phyloP scores from a whole-genome alignment of 2,113 vertebrate genomes.

The Mesocricetus auratus region DNA sequence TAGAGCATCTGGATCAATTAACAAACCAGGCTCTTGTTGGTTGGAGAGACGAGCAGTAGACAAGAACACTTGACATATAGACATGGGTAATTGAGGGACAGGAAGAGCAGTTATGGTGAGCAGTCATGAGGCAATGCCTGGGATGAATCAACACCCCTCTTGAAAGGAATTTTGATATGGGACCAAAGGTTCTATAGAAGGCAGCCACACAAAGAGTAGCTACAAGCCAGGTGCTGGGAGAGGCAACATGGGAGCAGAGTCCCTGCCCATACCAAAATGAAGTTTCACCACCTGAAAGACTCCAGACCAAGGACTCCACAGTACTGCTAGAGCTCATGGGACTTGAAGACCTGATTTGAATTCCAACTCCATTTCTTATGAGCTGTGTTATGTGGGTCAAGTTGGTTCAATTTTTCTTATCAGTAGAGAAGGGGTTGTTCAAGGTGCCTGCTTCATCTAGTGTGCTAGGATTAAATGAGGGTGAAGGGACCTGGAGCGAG shows the following conservation, averaged over 20 bases:
- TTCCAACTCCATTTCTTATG: neutral
- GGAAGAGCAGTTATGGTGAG: neutral
- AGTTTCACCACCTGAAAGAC: neutral
- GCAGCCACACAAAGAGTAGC: neutral
- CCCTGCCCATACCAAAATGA: neutral
- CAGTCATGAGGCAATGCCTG: neutral
- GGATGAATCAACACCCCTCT: neutral
- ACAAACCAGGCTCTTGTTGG: neutral
- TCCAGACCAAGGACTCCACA: neutral
- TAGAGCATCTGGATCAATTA: neutral
- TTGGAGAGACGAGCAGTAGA: neutral
- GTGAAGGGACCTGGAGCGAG: slow-evolving; percentile 9
- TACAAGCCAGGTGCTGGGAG: neutral
- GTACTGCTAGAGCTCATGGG: neutral
- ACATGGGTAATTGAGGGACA: neutral
- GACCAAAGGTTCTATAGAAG: neutral
- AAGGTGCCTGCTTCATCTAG: neutral
- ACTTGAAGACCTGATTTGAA: neutral
- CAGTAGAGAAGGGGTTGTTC: slow-evolving; percentile 1
- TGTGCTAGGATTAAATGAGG: slow-evolving; percentile 46
- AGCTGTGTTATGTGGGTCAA: neutral
- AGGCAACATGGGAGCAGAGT: neutral
- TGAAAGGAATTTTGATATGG: neutral
- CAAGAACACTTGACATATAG: neutral
- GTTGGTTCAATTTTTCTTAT: slow-evolving; percentile 13